A percentile compares a stretch with the other conserved stretches of the same genome.
These are phyloP conservation scores for Cheilosia soror DNA, from an alignment of 2,888 invertebrate species.

Conservation along the genomic window DNA sequence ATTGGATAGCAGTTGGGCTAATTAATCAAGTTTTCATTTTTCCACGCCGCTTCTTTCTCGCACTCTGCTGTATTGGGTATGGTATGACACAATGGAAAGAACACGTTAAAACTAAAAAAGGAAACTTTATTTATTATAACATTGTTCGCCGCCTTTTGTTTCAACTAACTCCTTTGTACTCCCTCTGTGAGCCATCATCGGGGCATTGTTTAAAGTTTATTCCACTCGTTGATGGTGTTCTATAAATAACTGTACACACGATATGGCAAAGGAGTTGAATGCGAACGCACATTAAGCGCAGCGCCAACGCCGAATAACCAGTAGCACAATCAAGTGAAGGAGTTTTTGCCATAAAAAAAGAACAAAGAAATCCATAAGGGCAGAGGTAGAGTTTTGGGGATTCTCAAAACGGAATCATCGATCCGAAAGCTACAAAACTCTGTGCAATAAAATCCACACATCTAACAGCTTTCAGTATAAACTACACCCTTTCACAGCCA, in stretches of 20 bases:
- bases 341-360: conserved; percentile 50
- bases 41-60: background rate
- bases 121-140: conserved; percentile 60
- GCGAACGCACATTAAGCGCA: conserved; percentile 19
- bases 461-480: background rate
- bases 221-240: conserved; percentile 66
- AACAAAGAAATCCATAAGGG: conserved; percentile 27
- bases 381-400: background rate
- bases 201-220: conserved; percentile 73
- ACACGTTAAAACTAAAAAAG: conserved; percentile 43
- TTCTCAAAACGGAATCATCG: background rate
- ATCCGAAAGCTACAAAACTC: too few relatives aligned
- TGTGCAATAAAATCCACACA: too few relatives aligned
- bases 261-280: conserved; percentile 45
- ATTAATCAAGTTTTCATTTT: conserved; percentile 60
- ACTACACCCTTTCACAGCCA: background rate
- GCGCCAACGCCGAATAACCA: conserved; percentile 35
- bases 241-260: conserved; percentile 67
- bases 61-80: background rate
- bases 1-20: conserved; percentile 59
- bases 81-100: background rate
- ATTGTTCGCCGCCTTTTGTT: conserved; percentile 63
- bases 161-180: conserved; percentile 27
- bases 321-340: conserved; percentile 59
- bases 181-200: conserved; percentile 20